Base-by-base conservation (phyloP, 2,888 invertebrate genomes). In the Catocala sponsa region DNA sequence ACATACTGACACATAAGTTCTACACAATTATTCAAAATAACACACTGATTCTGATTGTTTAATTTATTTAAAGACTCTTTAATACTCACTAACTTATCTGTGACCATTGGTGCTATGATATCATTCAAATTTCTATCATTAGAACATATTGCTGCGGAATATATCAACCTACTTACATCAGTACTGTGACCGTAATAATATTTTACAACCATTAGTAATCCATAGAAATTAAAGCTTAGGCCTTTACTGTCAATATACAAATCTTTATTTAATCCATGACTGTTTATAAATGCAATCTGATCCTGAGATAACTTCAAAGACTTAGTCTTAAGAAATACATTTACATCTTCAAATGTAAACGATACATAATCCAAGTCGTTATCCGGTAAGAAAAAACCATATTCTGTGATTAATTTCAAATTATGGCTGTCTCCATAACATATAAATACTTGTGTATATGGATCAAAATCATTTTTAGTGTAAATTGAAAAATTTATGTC, bases 351-450 rank as follows among this genome's bases (percentile, higher is more conserved):
- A 78, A 96, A 93, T 41, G 90, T 84, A 78, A 98, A 95, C 55
- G 94, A 89, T 55, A 97, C 95, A 83, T 90, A 95, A 87, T 97
- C 97, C 75, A 97, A 91, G 41, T 95, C 93, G 93, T 98, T 98
- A 6, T 90, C 82, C 0, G 96, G 95, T 65, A 97, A 87, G 77
- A 96, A 96, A 87, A 99, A 99, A 0, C 99, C 99, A 92, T 99
- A 99, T 80, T 99, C 98, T 0, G 96, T 93, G 41, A 97, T 95
- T n/a, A 99, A 91, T 85, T 97, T 97, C 0, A 96, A 87, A 91
- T 97, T 99, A 76, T 97, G 96, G 84, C 98, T 97, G 44, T 96
- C 94, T 0, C 98, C 99, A 84, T 99, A 99, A 76, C 97, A 97
- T 76, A 99, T 98, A 85, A 98, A 98, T 58, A 98, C 96, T 94